phyloP scores from a whole-genome alignment of 2,888 invertebrate species.

The Linnaemya vulpina region DNA sequence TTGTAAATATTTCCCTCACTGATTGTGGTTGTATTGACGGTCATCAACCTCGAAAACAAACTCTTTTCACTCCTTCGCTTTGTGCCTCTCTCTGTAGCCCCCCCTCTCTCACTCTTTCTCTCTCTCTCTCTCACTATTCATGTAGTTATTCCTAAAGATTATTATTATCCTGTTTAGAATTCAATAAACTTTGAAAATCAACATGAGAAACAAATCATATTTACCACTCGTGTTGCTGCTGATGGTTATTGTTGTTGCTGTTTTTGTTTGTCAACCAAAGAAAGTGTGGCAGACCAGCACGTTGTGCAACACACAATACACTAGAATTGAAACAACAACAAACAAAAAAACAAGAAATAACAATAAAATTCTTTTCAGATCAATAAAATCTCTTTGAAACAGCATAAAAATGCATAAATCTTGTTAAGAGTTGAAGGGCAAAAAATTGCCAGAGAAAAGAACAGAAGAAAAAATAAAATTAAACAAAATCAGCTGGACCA shows the following conservation, averaged over 20 bases:
- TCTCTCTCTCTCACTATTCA: too few species aligned
- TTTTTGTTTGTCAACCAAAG: constrained; percentile 16
- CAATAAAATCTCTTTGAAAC: constrained; percentile 69
- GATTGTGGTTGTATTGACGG: too few species aligned
- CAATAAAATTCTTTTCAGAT: constrained; percentile 67
- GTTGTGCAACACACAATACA: background rate
- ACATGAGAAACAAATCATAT: constrained; percentile 23
- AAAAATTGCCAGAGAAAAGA: constrained; percentile 33
- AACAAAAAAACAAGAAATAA: constrained; percentile 29
- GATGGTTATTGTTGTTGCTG: background rate
- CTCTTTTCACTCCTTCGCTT: too few species aligned
- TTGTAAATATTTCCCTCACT: too few species aligned
- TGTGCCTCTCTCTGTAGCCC: too few species aligned
- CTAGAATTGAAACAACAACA: constrained; percentile 14
- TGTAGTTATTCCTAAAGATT: background rate
- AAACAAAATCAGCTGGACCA: constrained; percentile 66
- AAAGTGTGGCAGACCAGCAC: constrained; percentile 21
- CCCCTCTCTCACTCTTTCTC: too few species aligned
- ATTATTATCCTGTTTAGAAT: constrained; percentile 33
- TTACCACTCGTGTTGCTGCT: constrained; percentile 21
- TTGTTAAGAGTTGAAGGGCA: constrained; percentile 42
- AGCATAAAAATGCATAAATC: constrained; percentile 67
- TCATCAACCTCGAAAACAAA: too few species aligned
- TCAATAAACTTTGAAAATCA: background rate
- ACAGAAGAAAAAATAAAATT: background rate